Evolutionary conservation across 2,888 invertebrate genomes (phyloP), one percentile per base, ranked within the genome.

Genomic region (Nomada fabriciana): DNA sequence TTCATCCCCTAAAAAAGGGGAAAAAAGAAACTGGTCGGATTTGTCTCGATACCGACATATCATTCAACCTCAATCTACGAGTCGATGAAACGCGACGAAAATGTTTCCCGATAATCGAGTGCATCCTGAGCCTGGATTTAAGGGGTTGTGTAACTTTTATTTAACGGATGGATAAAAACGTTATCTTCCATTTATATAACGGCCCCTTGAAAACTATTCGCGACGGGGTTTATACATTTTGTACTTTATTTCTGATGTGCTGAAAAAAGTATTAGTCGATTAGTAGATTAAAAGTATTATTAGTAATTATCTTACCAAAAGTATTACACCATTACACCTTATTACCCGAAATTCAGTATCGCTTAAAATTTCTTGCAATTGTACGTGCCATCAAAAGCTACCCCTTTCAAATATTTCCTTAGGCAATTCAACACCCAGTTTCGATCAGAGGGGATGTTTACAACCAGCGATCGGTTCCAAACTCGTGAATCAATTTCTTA

Each of bases 401-500:
- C 29, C 29, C 29, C 29, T 36, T 36, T 36, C 36, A 1, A 36
- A 36, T 7, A 1, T 5, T 36, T 36, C 36, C 36, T 7, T 36
- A 7, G 7, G 36, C 36, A 36, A 5, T 36, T 36, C 25, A 23
- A 20, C n/a, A 64, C 43, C 52, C 7, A 67, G 52, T 67, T 60
- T 10, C 5, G 25, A 13, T 9, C 23, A 67, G 47, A 18, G 59
- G 13, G 20, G 59, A 59, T 15, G 53, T 36, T 18, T 18, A n/a
- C 57, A 25, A n/a, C 7, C 11, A 57, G 15, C 67, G 55, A 61
- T 67, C 63, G 59, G 29, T 68, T 60, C 76, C 70, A 70, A 83
- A 87, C 86, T 88, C 84, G 85, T 87, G 76, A 76, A 81, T 73
- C 80, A 84, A 83, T 81, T 83, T 86, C 86, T 84, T 84, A 73